Percentiles rank a stretch among this genome's conserved stretches.
Evolutionary conservation across 2,888 invertebrate species (phyloP).

Genomic region (Sisyra terminalis): DNA sequence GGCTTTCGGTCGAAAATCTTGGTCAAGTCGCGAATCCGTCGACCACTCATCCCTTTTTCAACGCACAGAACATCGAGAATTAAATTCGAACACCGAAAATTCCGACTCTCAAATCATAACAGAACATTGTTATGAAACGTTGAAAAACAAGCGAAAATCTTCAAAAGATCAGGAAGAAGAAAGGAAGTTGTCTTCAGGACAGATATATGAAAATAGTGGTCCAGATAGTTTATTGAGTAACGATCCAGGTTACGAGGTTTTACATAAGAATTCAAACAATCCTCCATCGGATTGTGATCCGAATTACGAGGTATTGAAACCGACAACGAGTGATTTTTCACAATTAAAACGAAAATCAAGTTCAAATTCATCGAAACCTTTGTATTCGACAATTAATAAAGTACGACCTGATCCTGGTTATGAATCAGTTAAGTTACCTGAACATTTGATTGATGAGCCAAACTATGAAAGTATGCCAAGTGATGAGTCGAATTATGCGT

Average conservation of each 20-base stretch:
- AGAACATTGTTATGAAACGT: slow-evolving; percentile 44
- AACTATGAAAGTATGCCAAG: slow-evolving; percentile 62
- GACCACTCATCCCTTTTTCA: slow-evolving; percentile 12
- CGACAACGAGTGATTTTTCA: slow-evolving; percentile 13
- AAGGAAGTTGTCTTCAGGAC: slow-evolving; percentile 11
- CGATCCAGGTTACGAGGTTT: slow-evolving; percentile 60
- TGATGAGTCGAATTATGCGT: slow-evolving; percentile 40
- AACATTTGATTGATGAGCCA: slow-evolving; percentile 33
- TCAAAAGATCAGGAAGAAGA: slow-evolving; percentile 15
- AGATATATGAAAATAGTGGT: slow-evolving; percentile 26
- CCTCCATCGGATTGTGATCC: slow-evolving; percentile 42
- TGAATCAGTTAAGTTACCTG: slow-evolving; percentile 35
- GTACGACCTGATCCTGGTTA: slow-evolving; percentile 29
- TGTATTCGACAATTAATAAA: slow-evolving; percentile 6
- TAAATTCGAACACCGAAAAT: not conserved
- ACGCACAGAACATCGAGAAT: not conserved
- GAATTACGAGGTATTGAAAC: slow-evolving; percentile 61
- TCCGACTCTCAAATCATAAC: slow-evolving; percentile 14
- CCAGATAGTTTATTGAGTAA: slow-evolving; percentile 41
- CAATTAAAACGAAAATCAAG: slow-evolving; percentile 12
- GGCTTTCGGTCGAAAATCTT: slow-evolving; percentile 19
- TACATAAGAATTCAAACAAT: slow-evolving; percentile 27
- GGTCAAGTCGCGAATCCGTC: slow-evolving; percentile 22
- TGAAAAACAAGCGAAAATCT: slow-evolving; percentile 26
- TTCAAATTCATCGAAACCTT: not conserved